These are phyloP conservation scores for Dolichopus griseipennis DNA, from an alignment of 2,888 invertebrate genomes.

Conservation along the genomic window DNA sequence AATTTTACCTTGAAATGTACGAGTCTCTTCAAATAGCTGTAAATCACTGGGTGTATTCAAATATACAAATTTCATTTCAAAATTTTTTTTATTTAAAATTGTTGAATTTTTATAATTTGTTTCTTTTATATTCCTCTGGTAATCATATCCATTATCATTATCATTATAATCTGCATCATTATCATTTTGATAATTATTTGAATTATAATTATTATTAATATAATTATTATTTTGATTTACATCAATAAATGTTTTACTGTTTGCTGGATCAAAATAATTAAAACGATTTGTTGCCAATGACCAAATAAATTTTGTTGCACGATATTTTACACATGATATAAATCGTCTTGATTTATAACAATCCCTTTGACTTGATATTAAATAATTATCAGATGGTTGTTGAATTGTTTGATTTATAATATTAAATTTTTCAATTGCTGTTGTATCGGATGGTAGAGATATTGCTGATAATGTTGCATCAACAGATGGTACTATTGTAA, in stretches of 20 bases:
- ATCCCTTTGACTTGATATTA: conserved; percentile 33
- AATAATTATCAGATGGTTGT: conserved; percentile 29
- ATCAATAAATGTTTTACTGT: conserved; percentile 29
- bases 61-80: background rate
- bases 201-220: no score
- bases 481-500: background rate
- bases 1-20: background rate
- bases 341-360: conserved; percentile 34
- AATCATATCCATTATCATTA: background rate
- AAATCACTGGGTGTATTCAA: conserved; percentile 1
- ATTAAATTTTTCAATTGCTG: background rate
- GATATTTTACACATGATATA: conserved; percentile 39
- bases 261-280: conserved; percentile 37
- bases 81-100: background rate
- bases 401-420: background rate
- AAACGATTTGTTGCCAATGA: conserved; percentile 36
- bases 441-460: background rate
- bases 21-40: background rate
- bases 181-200: background rate
- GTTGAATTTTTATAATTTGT: background rate
- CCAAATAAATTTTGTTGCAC: conserved; percentile 35
- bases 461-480: background rate
- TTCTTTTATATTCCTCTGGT: no score
- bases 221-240: conserved; percentile 26
- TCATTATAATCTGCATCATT: background rate